These are phyloP conservation scores for Elysia crispata DNA, from an alignment of 2,888 invertebrate genomes.

Conservation along the genomic window DNA sequence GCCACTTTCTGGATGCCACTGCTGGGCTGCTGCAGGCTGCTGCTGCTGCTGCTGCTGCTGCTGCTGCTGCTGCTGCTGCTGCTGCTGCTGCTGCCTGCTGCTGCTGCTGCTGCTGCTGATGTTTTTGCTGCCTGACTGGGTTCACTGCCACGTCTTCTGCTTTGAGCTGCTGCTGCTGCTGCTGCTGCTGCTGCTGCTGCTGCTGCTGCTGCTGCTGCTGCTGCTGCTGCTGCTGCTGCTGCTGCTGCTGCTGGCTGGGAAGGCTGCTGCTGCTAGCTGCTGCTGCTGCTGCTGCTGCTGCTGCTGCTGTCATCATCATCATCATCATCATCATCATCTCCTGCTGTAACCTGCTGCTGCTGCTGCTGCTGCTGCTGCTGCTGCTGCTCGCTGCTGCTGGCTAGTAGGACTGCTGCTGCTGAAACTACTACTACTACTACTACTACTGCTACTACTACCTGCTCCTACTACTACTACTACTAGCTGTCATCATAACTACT, in stretches of 20 bases:
- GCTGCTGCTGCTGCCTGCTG: too few relatives aligned
- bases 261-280: too few relatives aligned
- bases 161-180: too few relatives aligned
- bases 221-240: conserved; percentile 2
- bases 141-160: not conserved
- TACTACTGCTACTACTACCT: too few relatives aligned
- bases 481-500: too few relatives aligned
- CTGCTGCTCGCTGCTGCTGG: not conserved
- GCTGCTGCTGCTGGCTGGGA: conserved; percentile 9
- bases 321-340: not conserved
- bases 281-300: conserved; percentile 20
- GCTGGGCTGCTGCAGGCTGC: too few relatives aligned
- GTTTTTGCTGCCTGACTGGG: not conserved
- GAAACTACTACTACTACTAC: too few relatives aligned
- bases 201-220: conserved; percentile 13
- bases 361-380: conserved; percentile 9
- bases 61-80: conserved; percentile 5
- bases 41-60: too few relatives aligned
- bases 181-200: conserved; percentile 13
- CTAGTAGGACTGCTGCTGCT: too few relatives aligned
- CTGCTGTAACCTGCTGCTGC: not conserved
- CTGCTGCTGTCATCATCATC: not conserved
- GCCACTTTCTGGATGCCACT: too few relatives aligned
- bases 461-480: too few relatives aligned
- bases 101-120: too few relatives aligned